Conservation (phyloP, 2,888 invertebrate genomes). For the Dolichomitus sp. region DNA sequence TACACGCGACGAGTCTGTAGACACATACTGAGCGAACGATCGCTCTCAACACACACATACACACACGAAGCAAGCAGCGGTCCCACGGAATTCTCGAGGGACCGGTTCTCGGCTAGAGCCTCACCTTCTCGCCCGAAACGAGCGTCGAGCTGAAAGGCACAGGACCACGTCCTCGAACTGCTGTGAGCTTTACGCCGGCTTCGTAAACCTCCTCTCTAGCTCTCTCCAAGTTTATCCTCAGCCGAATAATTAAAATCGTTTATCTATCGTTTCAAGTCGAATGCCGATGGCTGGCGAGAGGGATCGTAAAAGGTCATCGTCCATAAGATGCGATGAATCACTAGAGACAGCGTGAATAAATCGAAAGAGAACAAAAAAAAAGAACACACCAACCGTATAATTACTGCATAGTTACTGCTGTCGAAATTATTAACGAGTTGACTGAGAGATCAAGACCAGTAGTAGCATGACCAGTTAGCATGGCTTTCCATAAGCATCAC, state of each 20-base stretch:
- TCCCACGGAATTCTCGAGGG: slow-evolving; percentile 65
- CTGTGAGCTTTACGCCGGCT: slow-evolving; percentile 18
- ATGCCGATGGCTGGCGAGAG: neutral
- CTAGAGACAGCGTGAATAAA: slow-evolving; percentile 11
- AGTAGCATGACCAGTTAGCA: neutral
- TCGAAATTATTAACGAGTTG: neutral
- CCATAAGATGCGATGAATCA: neutral
- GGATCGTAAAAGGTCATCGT: slow-evolving; percentile 34
- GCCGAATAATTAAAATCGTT: slow-evolving; percentile 7
- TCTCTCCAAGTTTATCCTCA: slow-evolving; percentile 18
- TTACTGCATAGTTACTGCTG: neutral
- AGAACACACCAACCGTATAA: neutral
- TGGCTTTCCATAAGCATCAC: neutral
- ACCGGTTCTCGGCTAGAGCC: slow-evolving; percentile 59
- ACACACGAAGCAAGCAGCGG: slow-evolving; percentile 43
- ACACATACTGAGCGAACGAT: slow-evolving; percentile 11
- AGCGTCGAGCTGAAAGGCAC: slow-evolving; percentile 41
- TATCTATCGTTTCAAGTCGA: slow-evolving; percentile 5
- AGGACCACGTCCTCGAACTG: slow-evolving; percentile 47
- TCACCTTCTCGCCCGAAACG: slow-evolving; percentile 51
- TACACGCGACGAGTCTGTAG: slow-evolving; percentile 24
- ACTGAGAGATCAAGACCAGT: neutral
- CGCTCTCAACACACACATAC: neutral
- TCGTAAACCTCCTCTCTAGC: neutral
- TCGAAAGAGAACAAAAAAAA: neutral